Conservation (phyloP, 2,797 vertebrate genomes). For the Avahi laniger region DNA sequence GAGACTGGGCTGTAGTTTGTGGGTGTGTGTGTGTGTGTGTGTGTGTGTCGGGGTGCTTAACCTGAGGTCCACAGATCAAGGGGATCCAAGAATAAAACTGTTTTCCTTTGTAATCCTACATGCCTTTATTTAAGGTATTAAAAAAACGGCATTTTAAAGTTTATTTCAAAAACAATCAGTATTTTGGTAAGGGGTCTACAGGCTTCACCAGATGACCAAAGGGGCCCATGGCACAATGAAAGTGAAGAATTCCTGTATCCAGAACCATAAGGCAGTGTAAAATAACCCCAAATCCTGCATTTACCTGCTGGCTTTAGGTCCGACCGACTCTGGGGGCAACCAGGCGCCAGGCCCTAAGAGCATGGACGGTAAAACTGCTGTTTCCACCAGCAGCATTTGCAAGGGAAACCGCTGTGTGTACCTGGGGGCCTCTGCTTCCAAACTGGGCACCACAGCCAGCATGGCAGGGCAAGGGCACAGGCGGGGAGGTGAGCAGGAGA, state of each 20-base stretch:
- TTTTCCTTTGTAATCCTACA: neutral
- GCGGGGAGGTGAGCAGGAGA: neutral
- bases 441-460: neutral
- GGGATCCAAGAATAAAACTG: neutral
- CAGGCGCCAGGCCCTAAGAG: neutral
- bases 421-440: neutral
- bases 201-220: neutral
- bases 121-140: neutral
- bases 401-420: neutral
- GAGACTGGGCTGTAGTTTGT: neutral
- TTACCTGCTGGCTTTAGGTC: neutral
- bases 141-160: slow-evolving; percentile 27
- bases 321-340: neutral
- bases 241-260: neutral
- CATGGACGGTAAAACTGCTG: accelerated
- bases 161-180: neutral
- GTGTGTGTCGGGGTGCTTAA: neutral
- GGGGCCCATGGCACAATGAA: too few species aligned
- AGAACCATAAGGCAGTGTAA: neutral
- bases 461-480: accelerated
- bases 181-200: neutral
- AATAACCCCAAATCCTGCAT: neutral
- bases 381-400: neutral
- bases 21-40: neutral
- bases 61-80: neutral